Base-by-base conservation (phyloP, 1,140 invertebrate genomes). In the Calephelis virginiensis region DNA sequence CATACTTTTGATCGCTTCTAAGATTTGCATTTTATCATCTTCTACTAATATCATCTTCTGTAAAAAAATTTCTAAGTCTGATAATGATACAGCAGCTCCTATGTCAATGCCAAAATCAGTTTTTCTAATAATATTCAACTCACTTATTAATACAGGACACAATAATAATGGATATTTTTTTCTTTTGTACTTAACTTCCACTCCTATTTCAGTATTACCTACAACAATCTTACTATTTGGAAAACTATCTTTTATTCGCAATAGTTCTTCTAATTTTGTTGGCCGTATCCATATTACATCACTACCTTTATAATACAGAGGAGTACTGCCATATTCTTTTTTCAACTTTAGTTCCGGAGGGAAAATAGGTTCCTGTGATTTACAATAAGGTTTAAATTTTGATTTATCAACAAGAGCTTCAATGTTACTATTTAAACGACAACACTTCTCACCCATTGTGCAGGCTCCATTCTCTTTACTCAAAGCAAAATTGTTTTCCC, bases 201-300 rank as follows among this genome's bases (percentile, higher is more conserved):
- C 94, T 85, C 97, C 97, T 65, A 99, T 93, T 94, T 99, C 98
- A 0, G 98, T 98, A 86, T 99, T 99, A 13, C 98, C 98, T 59
- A 95, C 95, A n/a, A 99, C 94, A n/a, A 99, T 92, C 92, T 96
- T 97, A 8, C 96, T 95, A 73, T 94, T 72, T 0, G 96, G 96
- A 92, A 94, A 93, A 63, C 92, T 83, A 11, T 92, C 71, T 92
- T 98, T 99, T 12, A 99, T 85, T 28, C 92, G 73, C 1, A 99
- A 80, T 5, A 99, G 78, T 65, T 97, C 92, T 28, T 93, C 71
- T 13, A 98, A 75, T 40, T 75, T 93, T 5, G 91, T 94, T 7
- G 98, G 98, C 50, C 97, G 91, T 78, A 95, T 94, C 97, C 97
- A 99, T 46, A 92, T 93, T 6, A 95, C 93, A 43, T 94, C 92